Evolutionary conservation across 2,797 vertebrate genomes (phyloP), one percentile per base, ranked within the genome.

Genomic region (Tenualosa thibaudeaui): DNA sequence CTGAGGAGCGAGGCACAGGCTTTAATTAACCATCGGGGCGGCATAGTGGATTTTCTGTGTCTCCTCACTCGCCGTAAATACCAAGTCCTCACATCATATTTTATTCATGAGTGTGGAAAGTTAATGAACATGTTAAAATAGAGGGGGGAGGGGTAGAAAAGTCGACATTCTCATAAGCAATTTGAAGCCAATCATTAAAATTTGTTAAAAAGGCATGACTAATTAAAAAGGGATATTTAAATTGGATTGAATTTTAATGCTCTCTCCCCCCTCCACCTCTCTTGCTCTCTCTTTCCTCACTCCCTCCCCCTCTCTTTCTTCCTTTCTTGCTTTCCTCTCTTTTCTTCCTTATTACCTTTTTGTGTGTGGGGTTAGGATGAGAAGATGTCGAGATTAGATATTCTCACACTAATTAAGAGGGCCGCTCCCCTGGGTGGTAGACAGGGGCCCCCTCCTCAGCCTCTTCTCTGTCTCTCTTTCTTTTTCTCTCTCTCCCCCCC

Each of bases 151-250:
- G 31, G 37, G 68, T 5, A 17, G 40, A 91, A 93, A 92, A 86
- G 68, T 85, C 84, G 88, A 92, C 92, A 90, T 92, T 92, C 93
- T 92, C 92, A 91, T 87, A 92, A 78, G 95, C 94, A 95, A 94
- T 94, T 95, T 93, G 89, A 93, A 94, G 90, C 94, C 94, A 95
- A 94, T 95, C 95, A 95, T 96, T 94, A 95, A 94, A 95, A 95
- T 95, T 93, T 93, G 94, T 95, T 96, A 95, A 95, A 95, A 96
- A 96, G 92, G 92, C 95, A 95, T 96, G 95, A 95, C 94, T 96
- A 96, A 96, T 96, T 96, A 96, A 95, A 95, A 93, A 93, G 95
- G 86, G 95, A 94, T 93, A 94, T 96, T 95, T 94, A 94, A 95
- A 95, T 93, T 89, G 93, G 92, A 94, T 95, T 95, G 95, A 94